Evolutionary conservation across 2,888 invertebrate genomes (phyloP), one percentile per base, ranked within the genome.

Genomic region (Cerceris rybyensis): DNA sequence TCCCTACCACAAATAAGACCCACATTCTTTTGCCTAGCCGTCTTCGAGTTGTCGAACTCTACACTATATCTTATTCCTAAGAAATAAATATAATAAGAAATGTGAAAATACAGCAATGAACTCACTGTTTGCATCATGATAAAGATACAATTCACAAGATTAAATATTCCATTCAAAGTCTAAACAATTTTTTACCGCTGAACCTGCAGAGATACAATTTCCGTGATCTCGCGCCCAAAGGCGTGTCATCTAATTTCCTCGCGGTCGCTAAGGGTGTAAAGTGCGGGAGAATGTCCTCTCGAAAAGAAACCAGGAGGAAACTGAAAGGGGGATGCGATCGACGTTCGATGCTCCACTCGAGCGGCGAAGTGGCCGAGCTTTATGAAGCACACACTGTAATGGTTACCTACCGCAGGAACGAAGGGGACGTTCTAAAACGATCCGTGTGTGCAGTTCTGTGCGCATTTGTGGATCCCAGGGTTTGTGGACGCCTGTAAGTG

Each of bases 351-450:
- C 59, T 76, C 69, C 64, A 57, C 68, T 76, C 77, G 70, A 80
- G 78, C 82, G 74, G 63, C 75, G 78, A 82, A 85, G 82, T 82
- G 83, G 83, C 70, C 85, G 78, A 85, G 85, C 82, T 88, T 89
- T 87, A 88, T 84, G 85, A 88, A 88, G 87, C 88, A 83, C 81
- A 81, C 81, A 65, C 75, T 61, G 84, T 85, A 85, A 87, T 81
- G 84, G 80, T 85, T 82, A 77, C 68, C 63, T 77, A 60, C 50
- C 39, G 46, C 13, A 61, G 55, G 39, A 68, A 61, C 58, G 57
- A 55, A 52, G 61, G 61, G 57, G 70, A 57, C 68, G 72, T 78
- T 71, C 49, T 65, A 65, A 71, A 70, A 70, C 52, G 68, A 16
- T 60, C 41, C 13, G 70, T 54, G 57, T 70, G 73, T 50, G 69